phyloP scores from a whole-genome alignment of 2,113 vertebrate genomes.

The Ciconia boyciana region DNA sequence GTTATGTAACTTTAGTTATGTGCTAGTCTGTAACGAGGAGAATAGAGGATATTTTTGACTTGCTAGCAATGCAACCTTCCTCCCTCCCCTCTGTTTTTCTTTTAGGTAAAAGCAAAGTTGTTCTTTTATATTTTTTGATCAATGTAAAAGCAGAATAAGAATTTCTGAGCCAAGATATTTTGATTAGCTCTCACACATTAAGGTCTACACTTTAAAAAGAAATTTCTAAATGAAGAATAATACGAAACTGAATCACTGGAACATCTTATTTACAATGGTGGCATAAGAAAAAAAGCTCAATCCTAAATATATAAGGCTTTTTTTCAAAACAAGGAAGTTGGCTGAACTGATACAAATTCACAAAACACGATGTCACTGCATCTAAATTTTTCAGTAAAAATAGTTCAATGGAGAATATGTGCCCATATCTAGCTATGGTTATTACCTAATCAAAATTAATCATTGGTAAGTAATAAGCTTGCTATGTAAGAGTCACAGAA shows the following conservation, averaged over 20 bases:
- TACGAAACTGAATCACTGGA: not conserved
- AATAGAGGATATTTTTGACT: not conserved
- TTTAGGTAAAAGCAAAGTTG: not conserved
- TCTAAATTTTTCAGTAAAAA: not conserved
- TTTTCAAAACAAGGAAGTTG: not conserved
- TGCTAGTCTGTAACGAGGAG: not conserved
- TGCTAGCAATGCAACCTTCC: not conserved
- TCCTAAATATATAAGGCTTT: not conserved
- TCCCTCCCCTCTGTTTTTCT: not conserved
- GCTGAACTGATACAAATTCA: not conserved
- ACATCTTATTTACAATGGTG: not conserved
- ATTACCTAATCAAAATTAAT: not conserved
- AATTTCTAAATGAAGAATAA: not conserved
- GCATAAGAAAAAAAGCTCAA: not conserved
- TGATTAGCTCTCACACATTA: not conserved
- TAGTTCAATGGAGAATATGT: not conserved
- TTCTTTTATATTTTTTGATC: not conserved
- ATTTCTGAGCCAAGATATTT: not conserved
- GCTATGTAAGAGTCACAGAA: not conserved
- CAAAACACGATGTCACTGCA: not conserved
- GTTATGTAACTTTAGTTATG: not conserved
- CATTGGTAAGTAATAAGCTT: not conserved
- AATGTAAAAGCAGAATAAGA: not conserved
- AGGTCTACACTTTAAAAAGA: not conserved
- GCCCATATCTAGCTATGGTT: not conserved